Conservation (phyloP, 1,140 invertebrate species). For the Drosophila pseudoananassae region DNA sequence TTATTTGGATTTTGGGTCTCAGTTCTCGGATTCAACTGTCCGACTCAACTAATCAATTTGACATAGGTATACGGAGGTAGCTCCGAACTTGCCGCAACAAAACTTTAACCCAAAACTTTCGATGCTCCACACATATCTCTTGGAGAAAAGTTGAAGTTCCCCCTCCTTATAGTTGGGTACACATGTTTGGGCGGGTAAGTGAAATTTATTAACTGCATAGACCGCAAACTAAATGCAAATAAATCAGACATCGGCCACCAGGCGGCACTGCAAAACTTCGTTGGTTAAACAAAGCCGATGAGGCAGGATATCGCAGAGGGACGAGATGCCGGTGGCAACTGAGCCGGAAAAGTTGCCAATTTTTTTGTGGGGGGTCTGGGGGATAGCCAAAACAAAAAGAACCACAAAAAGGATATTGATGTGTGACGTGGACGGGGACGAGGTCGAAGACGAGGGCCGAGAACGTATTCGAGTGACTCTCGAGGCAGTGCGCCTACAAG, state of each 20-base stretch:
- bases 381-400: constrained; percentile 28
- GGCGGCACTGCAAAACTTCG: constrained; percentile 32
- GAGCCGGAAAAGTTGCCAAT: constrained; percentile 66
- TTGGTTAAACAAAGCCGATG: constrained; percentile 9
- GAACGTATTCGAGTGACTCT: constrained; percentile 42
- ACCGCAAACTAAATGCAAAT: constrained; percentile 65
- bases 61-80: constrained; percentile 54
- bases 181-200: constrained; percentile 40
- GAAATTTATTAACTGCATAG: constrained; percentile 76
- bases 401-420: constrained; percentile 74
- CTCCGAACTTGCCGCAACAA: constrained; percentile 11
- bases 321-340: constrained; percentile 37
- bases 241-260: constrained; percentile 58
- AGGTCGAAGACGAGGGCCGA: background rate
- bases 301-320: constrained; percentile 29
- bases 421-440: constrained; percentile 58
- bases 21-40: constrained; percentile 48
- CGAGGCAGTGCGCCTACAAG: constrained; percentile 38
- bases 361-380: constrained; percentile 2
- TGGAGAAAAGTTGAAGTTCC: constrained; percentile 25
- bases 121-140: constrained; percentile 35
- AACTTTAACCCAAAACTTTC: constrained; percentile 64
- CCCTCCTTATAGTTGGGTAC: constrained; percentile 46
- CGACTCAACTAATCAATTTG: constrained; percentile 71
- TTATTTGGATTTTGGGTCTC: constrained; percentile 7